Base-by-base conservation (phyloP, 2,888 invertebrate species). In the Dilophus febrilis region DNA sequence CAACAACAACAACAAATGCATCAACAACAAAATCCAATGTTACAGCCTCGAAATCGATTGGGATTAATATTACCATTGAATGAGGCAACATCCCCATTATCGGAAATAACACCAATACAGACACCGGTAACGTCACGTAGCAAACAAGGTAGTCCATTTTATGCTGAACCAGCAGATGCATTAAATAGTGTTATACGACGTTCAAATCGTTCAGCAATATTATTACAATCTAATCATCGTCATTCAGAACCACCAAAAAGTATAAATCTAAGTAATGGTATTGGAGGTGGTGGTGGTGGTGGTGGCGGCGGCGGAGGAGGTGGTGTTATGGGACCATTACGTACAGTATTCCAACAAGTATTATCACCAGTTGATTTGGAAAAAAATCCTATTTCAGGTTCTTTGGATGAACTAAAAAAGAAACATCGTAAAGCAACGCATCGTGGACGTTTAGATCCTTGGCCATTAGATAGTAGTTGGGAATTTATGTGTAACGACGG, bases 401-500 rank as follows among this genome's bases (percentile, higher is more conserved):
- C 61, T 41, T 46, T 61, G 50, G 54, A 64, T 50, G 57, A 58
- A 47, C 48, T 67, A 46, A 58, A 62, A 37, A 72, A 70, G 58
- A 67, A 67, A 50, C 70, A 71, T 34, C 61, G 61, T 54, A 64
- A 53, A n/a, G 31, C n/a, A 31, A 10, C 14, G 10, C 4, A 22
- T 22, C 51, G 59, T 4, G 58, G 57, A 40, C 58, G 59, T 18
- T 51, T 59, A 40, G 68, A 68, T 42, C 73, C 79, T 44, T 87
- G 87, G 86, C 77, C 83, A 47, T 73, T 88, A 44, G 87, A 87
- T 62, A 85, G 84, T 51, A 84, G 86, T 61, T 87, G 87, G 87
- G 85, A 86, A 60, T 88, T 86, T 58, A 80, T 85, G 62, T 77
- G 81, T 71, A 70, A 71, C 39, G 53, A 50, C 34, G 49, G 51